A percentile compares a stretch with the other conserved stretches of the same genome.
Evolutionary conservation across 2,888 invertebrate genomes (phyloP).

Genomic region (Cosmia trapezina): DNA sequence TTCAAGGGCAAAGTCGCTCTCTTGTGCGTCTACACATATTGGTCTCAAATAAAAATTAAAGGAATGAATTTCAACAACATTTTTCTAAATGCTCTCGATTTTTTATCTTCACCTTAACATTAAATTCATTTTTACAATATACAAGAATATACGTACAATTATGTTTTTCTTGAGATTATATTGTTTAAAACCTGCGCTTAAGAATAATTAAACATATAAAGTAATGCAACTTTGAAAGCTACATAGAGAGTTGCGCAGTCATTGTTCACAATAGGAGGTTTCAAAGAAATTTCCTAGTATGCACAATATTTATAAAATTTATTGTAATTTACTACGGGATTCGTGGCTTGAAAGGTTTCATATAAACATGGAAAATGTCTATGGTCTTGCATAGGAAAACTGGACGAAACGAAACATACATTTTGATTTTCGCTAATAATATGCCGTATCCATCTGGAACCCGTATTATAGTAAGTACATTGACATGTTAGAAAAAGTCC

Average conservation of each 20-base stretch:
- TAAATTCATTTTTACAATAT: conserved; percentile 84
- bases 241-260: conserved; percentile 66
- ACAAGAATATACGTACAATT: conserved; percentile 86
- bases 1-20: conserved; percentile 61
- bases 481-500: too few relatives aligned
- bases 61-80: conserved; percentile 74
- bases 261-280: conserved; percentile 41
- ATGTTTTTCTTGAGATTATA: conserved; percentile 83
- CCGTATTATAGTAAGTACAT: too few relatives aligned
- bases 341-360: conserved; percentile 69
- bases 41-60: conserved; percentile 66
- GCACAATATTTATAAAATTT: conserved; percentile 56
- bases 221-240: conserved; percentile 71
- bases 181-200: conserved; percentile 73
- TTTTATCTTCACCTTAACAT: conserved; percentile 67
- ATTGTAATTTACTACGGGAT: conserved; percentile 64
- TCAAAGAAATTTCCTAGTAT: conserved; percentile 40
- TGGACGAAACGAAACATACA: conserved; percentile 19
- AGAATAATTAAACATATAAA: conserved; percentile 66
- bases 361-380: conserved; percentile 35
- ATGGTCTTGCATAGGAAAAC: conserved; percentile 14
- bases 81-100: conserved; percentile 68
- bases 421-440: conserved; percentile 2
- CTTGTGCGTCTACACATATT: conserved; percentile 81
- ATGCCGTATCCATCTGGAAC: too few relatives aligned